These are phyloP conservation scores for Kryptopterus vitreolus DNA, from an alignment of 2,797 vertebrate genomes.

Conservation along the genomic window DNA sequence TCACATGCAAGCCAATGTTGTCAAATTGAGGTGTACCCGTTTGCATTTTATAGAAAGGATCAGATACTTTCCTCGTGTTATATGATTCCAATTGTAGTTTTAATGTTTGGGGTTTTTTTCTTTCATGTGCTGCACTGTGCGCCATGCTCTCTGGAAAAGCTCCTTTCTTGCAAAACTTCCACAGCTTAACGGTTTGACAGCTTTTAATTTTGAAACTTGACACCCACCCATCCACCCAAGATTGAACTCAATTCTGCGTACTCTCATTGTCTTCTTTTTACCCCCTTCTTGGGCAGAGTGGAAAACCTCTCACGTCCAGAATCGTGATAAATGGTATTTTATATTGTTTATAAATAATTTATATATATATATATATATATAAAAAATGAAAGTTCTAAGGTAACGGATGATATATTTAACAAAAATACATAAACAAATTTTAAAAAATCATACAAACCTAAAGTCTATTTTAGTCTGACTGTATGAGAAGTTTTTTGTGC, in stretches of 20 bases:
- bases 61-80: background rate
- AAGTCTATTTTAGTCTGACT: no score
- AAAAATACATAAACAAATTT: no score
- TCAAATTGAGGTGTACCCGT: background rate
- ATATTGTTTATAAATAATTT: no score
- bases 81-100: background rate
- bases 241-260: background rate
- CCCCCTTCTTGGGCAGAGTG: background rate
- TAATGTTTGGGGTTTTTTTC: background rate
- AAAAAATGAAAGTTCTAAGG: no score
- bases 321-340: background rate
- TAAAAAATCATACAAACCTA: no score
- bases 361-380: no score
- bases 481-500: no score
- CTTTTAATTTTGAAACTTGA: conserved; percentile 26
- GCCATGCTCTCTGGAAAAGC: background rate
- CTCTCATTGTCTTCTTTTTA: background rate
- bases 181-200: conserved; percentile 6
- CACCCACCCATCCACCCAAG: conserved; percentile 4
- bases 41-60: no score
- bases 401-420: no score
- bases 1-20: no score
- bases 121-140: background rate
- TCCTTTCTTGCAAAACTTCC: background rate
- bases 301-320: background rate